phyloP scores from a whole-genome alignment of 2,888 invertebrate species.

The Dasysyrphus tricinctus region DNA sequence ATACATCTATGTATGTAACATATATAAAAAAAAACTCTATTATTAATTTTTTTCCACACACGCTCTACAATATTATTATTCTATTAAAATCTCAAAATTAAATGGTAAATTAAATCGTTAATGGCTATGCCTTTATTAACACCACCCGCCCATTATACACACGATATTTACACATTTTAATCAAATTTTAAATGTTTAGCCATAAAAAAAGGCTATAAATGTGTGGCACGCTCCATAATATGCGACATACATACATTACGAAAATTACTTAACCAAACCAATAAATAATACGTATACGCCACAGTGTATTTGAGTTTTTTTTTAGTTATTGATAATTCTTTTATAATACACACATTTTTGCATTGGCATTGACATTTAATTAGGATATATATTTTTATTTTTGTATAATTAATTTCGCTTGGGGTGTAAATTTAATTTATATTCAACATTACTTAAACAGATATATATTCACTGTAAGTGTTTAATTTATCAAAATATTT shows the following conservation, averaged over 20 bases:
- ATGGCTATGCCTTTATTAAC: slow-evolving; percentile 20
- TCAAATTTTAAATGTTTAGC: slow-evolving; percentile 52
- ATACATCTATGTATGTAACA: no score
- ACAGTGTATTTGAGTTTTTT: slow-evolving; percentile 9
- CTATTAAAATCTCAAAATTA: slow-evolving; percentile 9
- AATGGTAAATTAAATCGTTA: slow-evolving; percentile 33
- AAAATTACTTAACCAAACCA: slow-evolving; percentile 41
- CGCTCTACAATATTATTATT: slow-evolving; percentile 3
- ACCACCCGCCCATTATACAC: background rate
- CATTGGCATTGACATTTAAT: slow-evolving; percentile 39
- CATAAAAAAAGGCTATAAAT: slow-evolving; percentile 2
- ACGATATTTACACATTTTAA: slow-evolving; percentile 37
- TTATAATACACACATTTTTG: background rate
- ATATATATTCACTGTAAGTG: background rate
- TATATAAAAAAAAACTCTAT: background rate
- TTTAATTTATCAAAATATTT: slow-evolving; percentile 9
- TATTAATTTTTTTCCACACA: background rate
- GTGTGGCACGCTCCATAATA: background rate
- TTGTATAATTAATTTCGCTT: slow-evolving; percentile 1
- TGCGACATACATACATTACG: background rate
- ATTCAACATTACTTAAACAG: background rate
- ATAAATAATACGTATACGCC: slow-evolving; percentile 46
- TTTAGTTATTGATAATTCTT: background rate
- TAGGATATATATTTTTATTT: slow-evolving; percentile 1
- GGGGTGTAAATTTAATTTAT: slow-evolving; percentile 41